These are phyloP conservation scores for Lasiurus cinereus DNA, from an alignment of 2,113 vertebrate genomes.

Conservation along the genomic window DNA sequence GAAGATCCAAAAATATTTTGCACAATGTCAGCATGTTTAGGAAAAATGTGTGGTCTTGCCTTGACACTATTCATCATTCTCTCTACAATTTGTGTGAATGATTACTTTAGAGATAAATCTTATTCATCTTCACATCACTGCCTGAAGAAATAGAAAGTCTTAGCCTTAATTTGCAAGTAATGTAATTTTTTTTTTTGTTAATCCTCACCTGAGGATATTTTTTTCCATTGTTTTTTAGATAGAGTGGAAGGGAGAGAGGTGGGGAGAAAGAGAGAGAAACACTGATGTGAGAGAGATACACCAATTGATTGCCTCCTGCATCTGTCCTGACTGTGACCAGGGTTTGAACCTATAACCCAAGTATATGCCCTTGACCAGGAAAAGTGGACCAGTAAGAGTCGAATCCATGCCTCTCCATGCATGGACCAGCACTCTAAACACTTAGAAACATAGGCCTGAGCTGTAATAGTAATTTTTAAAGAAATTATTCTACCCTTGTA, in stretches of 20 bases:
- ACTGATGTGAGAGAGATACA: no score
- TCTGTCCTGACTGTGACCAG: no score
- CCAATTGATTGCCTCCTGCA: no score
- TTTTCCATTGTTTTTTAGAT: not conserved
- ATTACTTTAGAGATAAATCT: not conserved
- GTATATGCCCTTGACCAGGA: no score
- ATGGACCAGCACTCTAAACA: no score
- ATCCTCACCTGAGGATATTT: not conserved
- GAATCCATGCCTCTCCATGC: no score
- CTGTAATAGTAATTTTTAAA: conserved; percentile 2
- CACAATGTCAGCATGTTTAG: not conserved
- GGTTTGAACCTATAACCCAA: no score
- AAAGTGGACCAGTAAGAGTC: no score
- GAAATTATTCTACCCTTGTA: not conserved
- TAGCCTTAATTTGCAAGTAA: not conserved
- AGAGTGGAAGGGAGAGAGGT: not conserved
- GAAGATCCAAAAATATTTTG: not conserved
- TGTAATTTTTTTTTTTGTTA: not conserved
- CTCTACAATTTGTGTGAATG: not conserved
- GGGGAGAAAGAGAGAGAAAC: not conserved
- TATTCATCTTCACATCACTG: not conserved
- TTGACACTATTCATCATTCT: not conserved
- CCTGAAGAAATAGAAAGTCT: not conserved
- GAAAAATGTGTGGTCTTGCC: not conserved
- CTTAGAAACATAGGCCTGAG: no score